Conservation (phyloP, 1,140 invertebrate species). For the Branchinecta lindahli region DNA sequence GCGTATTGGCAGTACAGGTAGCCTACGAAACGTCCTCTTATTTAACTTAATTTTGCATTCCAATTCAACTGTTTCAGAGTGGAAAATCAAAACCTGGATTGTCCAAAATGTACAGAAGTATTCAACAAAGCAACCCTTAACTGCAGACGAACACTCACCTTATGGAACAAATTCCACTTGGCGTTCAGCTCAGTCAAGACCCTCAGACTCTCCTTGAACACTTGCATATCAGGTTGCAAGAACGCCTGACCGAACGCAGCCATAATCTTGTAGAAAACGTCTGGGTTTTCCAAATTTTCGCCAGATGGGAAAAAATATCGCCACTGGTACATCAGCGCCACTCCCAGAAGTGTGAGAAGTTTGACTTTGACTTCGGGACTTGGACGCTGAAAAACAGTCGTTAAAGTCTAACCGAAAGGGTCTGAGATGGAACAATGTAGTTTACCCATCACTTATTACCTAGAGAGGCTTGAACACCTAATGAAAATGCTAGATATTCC, state of each 20-base stretch:
- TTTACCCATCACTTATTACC: too few species aligned
- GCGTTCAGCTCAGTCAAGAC: not conserved
- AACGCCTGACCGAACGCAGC: not conserved
- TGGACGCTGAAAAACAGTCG: not conserved
- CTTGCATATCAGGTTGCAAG: not conserved
- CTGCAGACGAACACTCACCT: not conserved
- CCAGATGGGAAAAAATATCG: not conserved
- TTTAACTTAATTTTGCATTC: too few species aligned
- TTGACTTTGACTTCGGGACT: not conserved
- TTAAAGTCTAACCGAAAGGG: too few species aligned
- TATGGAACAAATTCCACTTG: not conserved
- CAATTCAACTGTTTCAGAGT: not conserved
- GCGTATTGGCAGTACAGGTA: too few species aligned
- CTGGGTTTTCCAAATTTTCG: not conserved
- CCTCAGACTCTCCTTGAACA: not conserved
- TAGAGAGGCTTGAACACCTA: too few species aligned
- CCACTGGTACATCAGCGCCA: not conserved
- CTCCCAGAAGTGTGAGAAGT: not conserved
- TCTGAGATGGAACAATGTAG: too few species aligned
- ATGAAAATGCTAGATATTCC: too few species aligned
- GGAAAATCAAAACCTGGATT: not conserved
- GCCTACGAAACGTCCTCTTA: too few species aligned
- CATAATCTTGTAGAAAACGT: not conserved
- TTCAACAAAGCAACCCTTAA: not conserved
- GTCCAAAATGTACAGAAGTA: not conserved